phyloP scores from a whole-genome alignment of 2,797 vertebrate species.

The Gymnocypris eckloni region DNA sequence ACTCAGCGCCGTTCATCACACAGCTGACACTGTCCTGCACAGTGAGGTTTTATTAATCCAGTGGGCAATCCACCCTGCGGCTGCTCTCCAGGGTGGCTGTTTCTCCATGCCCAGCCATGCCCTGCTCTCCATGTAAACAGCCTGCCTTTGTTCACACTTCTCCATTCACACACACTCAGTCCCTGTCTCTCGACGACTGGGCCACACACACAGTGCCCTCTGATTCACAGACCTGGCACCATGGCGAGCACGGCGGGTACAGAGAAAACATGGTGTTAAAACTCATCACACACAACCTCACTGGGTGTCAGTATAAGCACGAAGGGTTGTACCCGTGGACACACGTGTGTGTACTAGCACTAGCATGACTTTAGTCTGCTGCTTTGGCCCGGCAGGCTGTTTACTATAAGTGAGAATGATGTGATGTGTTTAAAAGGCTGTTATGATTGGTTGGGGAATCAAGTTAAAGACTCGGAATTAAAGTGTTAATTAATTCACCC shows the following conservation, averaged over 20 bases:
- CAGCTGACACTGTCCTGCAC: background rate
- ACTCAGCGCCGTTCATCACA: background rate
- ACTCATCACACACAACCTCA: conserved; percentile 25
- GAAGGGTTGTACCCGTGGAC: background rate
- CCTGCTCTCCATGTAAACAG: conserved; percentile 47
- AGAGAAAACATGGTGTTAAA: conserved; percentile 52
- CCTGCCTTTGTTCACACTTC: conserved; percentile 49
- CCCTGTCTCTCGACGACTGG: conserved; percentile 32
- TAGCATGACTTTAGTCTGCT: conserved; percentile 16
- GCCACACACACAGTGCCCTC: conserved; percentile 61
- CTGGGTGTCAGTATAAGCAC: conserved; percentile 14
- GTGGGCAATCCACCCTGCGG: conserved; percentile 10
- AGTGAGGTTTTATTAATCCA: conserved; percentile 10
- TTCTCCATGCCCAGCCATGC: conserved; percentile 44
- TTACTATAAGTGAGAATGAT: background rate
- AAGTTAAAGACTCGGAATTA: background rate
- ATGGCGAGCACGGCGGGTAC: conserved; percentile 45
- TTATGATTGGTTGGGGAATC: conserved; percentile 11
- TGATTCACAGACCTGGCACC: conserved; percentile 55
- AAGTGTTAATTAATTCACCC: background rate
- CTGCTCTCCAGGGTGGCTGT: conserved; percentile 19
- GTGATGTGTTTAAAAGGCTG: conserved; percentile 6
- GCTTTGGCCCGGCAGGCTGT: background rate
- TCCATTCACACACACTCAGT: conserved; percentile 23
- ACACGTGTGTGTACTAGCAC: background rate